phyloP scores from a whole-genome alignment of 2,113 vertebrate species.

The western clawed frog (Xenopus tropicalis) region DNA sequence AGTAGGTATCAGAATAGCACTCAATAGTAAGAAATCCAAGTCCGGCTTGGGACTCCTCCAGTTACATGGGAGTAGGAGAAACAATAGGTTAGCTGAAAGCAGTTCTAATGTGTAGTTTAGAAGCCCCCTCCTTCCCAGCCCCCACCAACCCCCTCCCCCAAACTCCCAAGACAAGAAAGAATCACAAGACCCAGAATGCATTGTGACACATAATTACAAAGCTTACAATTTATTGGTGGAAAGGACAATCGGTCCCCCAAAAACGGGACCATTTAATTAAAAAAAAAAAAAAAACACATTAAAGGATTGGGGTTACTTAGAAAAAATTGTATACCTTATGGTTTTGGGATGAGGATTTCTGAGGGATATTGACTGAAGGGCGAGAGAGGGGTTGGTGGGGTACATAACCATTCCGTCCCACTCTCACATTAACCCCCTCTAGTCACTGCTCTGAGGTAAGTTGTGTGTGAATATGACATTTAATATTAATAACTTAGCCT shows the following conservation, averaged over 20 bases:
- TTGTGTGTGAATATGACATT: conserved; percentile 43
- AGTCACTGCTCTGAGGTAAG: conserved; percentile 38
- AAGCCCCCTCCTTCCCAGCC: no score
- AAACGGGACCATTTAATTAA: conserved; percentile 41
- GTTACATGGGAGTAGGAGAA: no score
- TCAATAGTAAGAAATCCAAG: no score
- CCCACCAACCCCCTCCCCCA: no score
- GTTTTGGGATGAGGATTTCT: conserved; percentile 30
- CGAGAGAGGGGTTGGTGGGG: conserved; percentile 10
- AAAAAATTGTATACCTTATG: conserved; percentile 29
- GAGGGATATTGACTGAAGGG: conserved; percentile 28
- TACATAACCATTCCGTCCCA: conserved; percentile 1
- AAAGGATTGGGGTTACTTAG: conserved; percentile 27
- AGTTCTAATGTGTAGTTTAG: no score
- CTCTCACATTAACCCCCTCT: conserved; percentile 16
- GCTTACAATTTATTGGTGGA: conserved; percentile 46
- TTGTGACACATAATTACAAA: conserved; percentile 45
- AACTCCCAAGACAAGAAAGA: conserved; percentile 11
- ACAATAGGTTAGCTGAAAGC: no score
- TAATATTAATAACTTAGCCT: conserved; percentile 44
- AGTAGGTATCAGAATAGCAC: no score
- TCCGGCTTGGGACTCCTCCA: no score
- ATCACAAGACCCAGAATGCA: conserved; percentile 40
- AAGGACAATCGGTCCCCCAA: conserved; percentile 41
- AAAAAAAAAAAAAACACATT: conserved; percentile 21